phyloP scores from a whole-genome alignment of 2,113 vertebrate genomes.

The Orthonyx spaldingii region DNA sequence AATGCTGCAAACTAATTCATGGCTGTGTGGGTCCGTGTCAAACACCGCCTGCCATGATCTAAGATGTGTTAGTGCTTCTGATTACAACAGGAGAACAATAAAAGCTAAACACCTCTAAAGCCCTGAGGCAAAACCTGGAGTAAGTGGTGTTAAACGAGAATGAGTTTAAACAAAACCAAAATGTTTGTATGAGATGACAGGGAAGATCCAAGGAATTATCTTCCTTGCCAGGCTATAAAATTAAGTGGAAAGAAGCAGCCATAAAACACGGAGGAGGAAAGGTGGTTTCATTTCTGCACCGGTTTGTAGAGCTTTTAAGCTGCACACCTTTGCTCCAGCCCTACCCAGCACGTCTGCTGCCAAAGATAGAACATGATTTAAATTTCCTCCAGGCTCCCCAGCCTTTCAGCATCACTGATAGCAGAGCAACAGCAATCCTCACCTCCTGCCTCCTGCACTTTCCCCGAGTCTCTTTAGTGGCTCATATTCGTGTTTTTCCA shows the following conservation, averaged over 20 bases:
- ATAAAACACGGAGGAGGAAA: neutral
- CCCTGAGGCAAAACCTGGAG: neutral
- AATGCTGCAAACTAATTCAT: neutral
- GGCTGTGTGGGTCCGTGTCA: neutral
- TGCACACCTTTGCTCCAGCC: neutral
- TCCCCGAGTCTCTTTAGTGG: neutral
- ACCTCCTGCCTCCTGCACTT: neutral
- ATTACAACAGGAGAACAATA: neutral
- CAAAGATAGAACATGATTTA: conserved; percentile 36
- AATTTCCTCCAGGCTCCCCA: conserved; percentile 9
- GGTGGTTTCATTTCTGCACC: neutral
- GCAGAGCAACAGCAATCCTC: neutral
- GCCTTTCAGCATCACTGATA: conserved; percentile 16
- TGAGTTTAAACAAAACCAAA: conserved; percentile 5
- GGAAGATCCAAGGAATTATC: conserved; percentile 7
- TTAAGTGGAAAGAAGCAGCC: neutral
- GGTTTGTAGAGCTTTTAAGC: conserved; percentile 18
- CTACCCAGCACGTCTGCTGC: neutral
- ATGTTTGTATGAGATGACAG: neutral
- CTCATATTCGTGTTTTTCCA: neutral
- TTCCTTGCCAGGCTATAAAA: neutral
- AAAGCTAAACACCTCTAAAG: neutral
- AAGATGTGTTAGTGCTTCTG: neutral
- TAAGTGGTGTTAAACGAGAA: neutral
- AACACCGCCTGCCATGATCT: neutral